These are phyloP conservation scores for Drosophila nigricruria DNA, from an alignment of 2,888 invertebrate genomes.

Conservation along the genomic window DNA sequence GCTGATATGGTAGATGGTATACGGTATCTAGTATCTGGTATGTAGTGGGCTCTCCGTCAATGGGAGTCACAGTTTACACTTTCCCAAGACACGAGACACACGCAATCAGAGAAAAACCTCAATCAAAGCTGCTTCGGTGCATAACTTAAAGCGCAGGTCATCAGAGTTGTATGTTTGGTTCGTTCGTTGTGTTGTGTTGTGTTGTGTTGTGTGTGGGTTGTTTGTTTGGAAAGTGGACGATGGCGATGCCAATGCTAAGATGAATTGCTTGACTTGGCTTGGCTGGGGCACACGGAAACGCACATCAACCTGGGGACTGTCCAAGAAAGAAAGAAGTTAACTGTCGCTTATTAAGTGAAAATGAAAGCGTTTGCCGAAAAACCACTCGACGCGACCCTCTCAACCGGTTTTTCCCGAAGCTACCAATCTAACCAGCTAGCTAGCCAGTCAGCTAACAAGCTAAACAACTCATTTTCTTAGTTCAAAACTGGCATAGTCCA, in stretches of 20 bases:
- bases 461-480: conserved; percentile 53
- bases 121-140: conserved; percentile 71
- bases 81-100: conserved; percentile 63
- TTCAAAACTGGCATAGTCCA: conserved; percentile 25
- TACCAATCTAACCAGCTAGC: conserved; percentile 22
- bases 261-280: conserved; percentile 50
- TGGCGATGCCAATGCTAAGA: conserved; percentile 63
- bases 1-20: conserved; percentile 12
- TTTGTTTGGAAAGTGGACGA: conserved; percentile 76
- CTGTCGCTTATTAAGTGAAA: conserved; percentile 79
- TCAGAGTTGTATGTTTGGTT: conserved; percentile 38
- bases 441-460: conserved; percentile 29
- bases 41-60: conserved; percentile 50
- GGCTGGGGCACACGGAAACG: conserved; percentile 71
- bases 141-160: conserved; percentile 78
- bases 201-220: conserved; percentile 55
- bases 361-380: conserved; percentile 80
- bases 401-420: conserved; percentile 69
- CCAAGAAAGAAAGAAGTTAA: conserved; percentile 73
- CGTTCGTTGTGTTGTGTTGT: too few species aligned
- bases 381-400: conserved; percentile 50
- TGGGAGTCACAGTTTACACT: conserved; percentile 76
- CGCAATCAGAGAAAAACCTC: conserved; percentile 72
- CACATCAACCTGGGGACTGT: conserved; percentile 63
- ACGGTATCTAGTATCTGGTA: conserved; percentile 4